phyloP scores from a whole-genome alignment of 2,888 invertebrate genomes.

The Microplitis deprimator region DNA sequence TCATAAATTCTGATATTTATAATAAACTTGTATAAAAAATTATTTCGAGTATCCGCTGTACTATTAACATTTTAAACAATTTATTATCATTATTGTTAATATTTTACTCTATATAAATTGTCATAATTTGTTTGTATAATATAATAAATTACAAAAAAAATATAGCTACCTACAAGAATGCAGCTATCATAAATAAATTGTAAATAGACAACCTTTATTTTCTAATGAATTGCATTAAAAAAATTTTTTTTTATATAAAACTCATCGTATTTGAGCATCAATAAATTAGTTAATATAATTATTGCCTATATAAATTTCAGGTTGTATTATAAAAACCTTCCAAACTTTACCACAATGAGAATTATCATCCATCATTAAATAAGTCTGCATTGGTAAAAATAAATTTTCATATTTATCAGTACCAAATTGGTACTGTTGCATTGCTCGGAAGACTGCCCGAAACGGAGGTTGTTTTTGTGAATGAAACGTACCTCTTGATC shows the following conservation, averaged over 20 bases:
- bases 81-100: background rate
- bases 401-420: constrained; percentile 78
- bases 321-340: constrained; percentile 72
- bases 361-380: constrained; percentile 73
- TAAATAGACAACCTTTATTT: background rate
- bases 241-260: background rate
- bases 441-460: constrained; percentile 78
- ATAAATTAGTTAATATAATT: constrained; percentile 34
- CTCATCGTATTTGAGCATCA: background rate
- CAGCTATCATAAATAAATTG: background rate
- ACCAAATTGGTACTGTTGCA: constrained; percentile 80
- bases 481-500: constrained; percentile 90
- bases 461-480: constrained; percentile 89
- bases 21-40: background rate
- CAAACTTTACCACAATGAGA: constrained; percentile 79
- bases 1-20: background rate
- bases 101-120: background rate
- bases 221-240: background rate
- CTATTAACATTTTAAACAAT: background rate
- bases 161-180: background rate
- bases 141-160: background rate
- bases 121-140: background rate
- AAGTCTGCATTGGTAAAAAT: constrained; percentile 75
- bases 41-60: background rate
- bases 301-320: constrained; percentile 61